Base-by-base conservation (phyloP, 2,888 invertebrate genomes). In the Baccha elongata region DNA sequence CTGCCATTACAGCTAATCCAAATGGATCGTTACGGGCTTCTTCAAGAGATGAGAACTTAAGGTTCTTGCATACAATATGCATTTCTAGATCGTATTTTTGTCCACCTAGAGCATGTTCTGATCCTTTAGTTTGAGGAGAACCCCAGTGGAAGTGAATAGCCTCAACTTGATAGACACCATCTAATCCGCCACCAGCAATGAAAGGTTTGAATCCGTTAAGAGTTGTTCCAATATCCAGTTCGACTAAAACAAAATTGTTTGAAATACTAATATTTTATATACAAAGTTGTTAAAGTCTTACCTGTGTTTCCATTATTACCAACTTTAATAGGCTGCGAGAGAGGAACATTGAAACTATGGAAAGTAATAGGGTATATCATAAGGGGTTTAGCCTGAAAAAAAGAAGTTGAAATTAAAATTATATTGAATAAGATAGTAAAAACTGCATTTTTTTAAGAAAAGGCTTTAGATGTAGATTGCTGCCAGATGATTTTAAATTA, bases 121-220 rank as follows among this genome's bases (percentile, higher is more conserved):
- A 94, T 10, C 96, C 96, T 23, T 93, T 92, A 87, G 93, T 92
- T 89, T 94, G 93, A 86, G 93, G 92, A 84, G 93, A 93, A 1
- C 93, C 90, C 96, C 96, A 96, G 88, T 96, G 96, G 90, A 95
- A 96, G 60, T 89, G 89, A 2, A 89, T 87, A 0, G 64, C 78
- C 19, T 86, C 84, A 1, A 87, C 89, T 67, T 88, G 87, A 72
- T 88, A 89, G 6, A 75, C 84, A 26, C 85, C 86, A 32, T 11
- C 8, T 15, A 88, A 58, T 3, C 88, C 79, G 6, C 88, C 88
- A 5, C 88, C 88, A 0, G 86, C 86, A 10, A 89, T 76, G 67
- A 84, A 88, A 0, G 89, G 89, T 5, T 76, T 85, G 0, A 85
- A 84, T 0, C 87, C 87, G 15, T 84, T 74, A 2, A 85, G 65